Evolutionary conservation across 2,797 vertebrate species (phyloP).

Genomic region (Clangula hyemalis): DNA sequence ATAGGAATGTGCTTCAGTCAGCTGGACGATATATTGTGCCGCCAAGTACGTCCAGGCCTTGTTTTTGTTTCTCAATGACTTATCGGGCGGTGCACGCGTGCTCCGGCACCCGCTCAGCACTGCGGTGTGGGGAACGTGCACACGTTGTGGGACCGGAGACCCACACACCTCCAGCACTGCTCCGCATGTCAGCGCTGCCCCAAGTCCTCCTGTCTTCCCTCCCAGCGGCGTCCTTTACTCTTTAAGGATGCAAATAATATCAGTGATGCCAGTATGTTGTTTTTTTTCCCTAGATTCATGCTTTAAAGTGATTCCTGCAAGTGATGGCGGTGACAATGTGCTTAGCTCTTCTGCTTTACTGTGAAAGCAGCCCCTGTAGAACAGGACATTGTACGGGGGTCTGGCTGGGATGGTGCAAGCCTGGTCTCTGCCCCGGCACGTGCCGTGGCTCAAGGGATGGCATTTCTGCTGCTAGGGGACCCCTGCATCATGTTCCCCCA

Average conservation of each 20-base stretch:
- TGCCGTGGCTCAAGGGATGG: background rate
- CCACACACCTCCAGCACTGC: fast-evolving
- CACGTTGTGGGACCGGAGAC: background rate
- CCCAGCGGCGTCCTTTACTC: background rate
- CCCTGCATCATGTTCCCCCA: background rate
- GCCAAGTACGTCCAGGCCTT: background rate
- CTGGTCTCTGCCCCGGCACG: background rate
- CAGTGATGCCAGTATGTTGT: fast-evolving
- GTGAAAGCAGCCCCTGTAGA: background rate
- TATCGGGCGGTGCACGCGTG: background rate
- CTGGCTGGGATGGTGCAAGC: background rate
- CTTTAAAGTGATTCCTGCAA: background rate
- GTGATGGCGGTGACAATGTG: background rate
- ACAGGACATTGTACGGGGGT: fast-evolving
- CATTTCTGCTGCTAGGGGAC: background rate
- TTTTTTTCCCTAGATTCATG: background rate
- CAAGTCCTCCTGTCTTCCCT: background rate
- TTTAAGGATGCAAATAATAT: background rate
- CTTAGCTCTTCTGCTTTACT: background rate
- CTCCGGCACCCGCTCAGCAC: background rate
- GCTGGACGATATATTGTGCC: background rate
- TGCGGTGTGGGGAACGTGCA: background rate
- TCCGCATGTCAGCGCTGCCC: background rate
- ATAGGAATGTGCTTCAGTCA: conserved; percentile 41
- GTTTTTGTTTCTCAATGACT: background rate